Conservation (phyloP, 2,888 invertebrate genomes). For the Campoplex nolae region DNA sequence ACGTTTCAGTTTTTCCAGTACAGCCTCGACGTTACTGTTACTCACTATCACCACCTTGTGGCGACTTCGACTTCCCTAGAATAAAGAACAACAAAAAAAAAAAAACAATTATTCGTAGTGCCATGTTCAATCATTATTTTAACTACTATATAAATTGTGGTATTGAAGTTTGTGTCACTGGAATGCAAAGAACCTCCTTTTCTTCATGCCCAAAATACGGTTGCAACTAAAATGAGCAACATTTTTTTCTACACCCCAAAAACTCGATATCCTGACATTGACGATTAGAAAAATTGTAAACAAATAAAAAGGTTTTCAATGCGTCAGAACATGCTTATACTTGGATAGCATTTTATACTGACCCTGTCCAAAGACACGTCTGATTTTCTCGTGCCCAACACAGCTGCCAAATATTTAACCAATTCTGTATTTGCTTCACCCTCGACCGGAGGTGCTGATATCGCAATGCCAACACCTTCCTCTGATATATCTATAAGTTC, state of each 20-base stretch:
- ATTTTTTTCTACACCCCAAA: not conserved
- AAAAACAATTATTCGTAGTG: conserved; percentile 3
- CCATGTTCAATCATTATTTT: not conserved
- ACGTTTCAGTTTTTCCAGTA: conserved; percentile 84
- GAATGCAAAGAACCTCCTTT: not conserved
- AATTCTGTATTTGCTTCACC: conserved; percentile 93
- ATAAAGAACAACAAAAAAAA: conserved; percentile 32
- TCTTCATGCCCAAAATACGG: not conserved
- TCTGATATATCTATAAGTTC: conserved; percentile 85
- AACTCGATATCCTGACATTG: not conserved
- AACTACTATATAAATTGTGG: not conserved
- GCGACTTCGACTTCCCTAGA: conserved; percentile 87
- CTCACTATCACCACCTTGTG: conserved; percentile 86
- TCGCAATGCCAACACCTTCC: conserved; percentile 91
- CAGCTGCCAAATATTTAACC: conserved; percentile 89
- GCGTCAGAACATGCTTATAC: not conserved
- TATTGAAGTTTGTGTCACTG: not conserved
- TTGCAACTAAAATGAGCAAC: not conserved
- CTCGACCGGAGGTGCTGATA: conserved; percentile 92
- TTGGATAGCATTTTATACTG: conserved; percentile 60
- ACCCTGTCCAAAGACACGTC: conserved; percentile 89
- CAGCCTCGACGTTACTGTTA: conserved; percentile 85
- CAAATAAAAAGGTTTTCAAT: not conserved
- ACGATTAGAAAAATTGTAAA: not conserved
- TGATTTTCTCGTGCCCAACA: conserved; percentile 90